Conservation (phyloP, 2,797 vertebrate species). For the Hypotaenidia okinawae region DNA sequence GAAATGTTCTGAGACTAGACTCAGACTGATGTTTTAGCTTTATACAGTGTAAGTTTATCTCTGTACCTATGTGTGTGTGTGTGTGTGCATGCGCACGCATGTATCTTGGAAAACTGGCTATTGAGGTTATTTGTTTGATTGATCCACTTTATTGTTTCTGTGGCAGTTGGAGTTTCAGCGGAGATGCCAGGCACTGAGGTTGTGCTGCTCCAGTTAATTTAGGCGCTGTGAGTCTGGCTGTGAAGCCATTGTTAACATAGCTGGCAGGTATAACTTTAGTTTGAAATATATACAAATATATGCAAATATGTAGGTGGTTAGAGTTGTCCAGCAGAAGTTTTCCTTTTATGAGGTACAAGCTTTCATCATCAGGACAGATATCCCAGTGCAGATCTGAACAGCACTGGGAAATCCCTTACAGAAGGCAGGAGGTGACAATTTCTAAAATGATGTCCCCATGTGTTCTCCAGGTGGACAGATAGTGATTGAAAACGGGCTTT, state of each 20-base stretch:
- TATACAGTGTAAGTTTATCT: background rate
- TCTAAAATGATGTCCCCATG: background rate
- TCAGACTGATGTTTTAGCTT: background rate
- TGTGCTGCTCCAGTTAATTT: background rate
- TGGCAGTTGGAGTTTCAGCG: background rate
- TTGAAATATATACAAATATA: background rate
- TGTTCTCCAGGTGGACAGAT: background rate
- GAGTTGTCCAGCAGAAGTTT: background rate
- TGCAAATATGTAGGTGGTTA: background rate
- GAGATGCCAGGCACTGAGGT: background rate
- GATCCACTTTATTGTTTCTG: background rate
- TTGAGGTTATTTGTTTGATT: background rate
- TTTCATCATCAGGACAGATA: background rate
- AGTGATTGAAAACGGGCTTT: background rate
- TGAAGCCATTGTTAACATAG: background rate
- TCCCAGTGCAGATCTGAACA: background rate
- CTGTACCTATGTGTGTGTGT: rapidly evolving
- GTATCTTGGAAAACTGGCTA: background rate
- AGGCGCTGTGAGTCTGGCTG: background rate
- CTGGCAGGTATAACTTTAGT: background rate
- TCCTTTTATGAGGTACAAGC: background rate
- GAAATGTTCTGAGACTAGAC: background rate
- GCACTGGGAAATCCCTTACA: background rate
- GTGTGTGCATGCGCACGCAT: rapidly evolving
- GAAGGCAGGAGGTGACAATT: background rate